phyloP scores from a whole-genome alignment of 92 coral and sea anemone species.

The Parazoanthus atlanticus region DNA sequence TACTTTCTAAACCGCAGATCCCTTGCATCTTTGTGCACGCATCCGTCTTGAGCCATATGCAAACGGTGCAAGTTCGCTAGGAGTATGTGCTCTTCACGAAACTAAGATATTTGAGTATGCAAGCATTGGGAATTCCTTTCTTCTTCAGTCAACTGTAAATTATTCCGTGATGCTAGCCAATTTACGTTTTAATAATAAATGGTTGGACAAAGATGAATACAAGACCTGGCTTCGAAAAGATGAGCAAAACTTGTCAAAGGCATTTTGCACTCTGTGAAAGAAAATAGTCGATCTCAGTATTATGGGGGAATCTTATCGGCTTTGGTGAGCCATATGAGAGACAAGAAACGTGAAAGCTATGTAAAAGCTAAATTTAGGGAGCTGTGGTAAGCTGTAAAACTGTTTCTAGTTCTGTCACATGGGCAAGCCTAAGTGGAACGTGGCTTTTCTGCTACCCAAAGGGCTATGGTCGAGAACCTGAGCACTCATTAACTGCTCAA shows the following conservation, averaged over 20 bases:
- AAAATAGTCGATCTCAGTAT: background rate
- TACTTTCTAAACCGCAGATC: background rate
- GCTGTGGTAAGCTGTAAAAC: constrained; percentile 2
- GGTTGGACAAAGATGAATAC: constrained; percentile 38
- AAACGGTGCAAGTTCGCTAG: background rate
- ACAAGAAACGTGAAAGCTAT: constrained; percentile 39
- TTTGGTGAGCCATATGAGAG: constrained; percentile 47
- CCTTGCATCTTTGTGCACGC: background rate
- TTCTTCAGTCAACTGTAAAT: too few relatives aligned
- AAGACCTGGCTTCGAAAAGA: constrained; percentile 37
- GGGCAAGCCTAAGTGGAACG: constrained; percentile 3
- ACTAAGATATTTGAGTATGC: too few relatives aligned
- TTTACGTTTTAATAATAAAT: constrained; percentile 22
- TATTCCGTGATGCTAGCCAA: constrained; percentile 22
- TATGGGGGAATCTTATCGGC: constrained; percentile 45
- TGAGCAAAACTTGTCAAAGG: background rate
- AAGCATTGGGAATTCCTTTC: background rate
- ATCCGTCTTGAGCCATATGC: too few relatives aligned
- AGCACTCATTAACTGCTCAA: too few relatives aligned
- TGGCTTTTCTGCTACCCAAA: too few relatives aligned
- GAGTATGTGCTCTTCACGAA: too few relatives aligned
- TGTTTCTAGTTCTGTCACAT: constrained; percentile 18
- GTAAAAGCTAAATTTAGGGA: constrained; percentile 8
- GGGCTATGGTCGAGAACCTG: too few relatives aligned
- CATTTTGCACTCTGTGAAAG: too few relatives aligned